Evolutionary conservation across 2,113 vertebrate genomes (phyloP).

Genomic region (Ochotona princeps): DNA sequence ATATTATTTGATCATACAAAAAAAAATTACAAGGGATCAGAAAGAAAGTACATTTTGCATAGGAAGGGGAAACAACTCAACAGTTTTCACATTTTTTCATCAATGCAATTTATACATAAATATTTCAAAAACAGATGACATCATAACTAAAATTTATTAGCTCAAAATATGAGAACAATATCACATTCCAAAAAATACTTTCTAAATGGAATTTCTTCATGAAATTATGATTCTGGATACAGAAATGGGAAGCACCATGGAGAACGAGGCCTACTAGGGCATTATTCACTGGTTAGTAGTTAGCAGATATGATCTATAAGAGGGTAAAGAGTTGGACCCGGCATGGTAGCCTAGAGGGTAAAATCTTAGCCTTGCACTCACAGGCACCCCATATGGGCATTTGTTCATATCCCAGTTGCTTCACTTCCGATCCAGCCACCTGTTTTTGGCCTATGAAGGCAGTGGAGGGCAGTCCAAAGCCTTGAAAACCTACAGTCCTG

Average conservation of each 20-base stretch:
- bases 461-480: too few relatives aligned
- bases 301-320: not conserved
- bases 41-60: not conserved
- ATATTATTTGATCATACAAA: too few relatives aligned
- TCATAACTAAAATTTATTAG: not conserved
- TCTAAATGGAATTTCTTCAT: not conserved
- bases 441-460: too few relatives aligned
- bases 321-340: not conserved
- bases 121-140: not conserved
- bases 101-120: too few relatives aligned
- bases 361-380: too few relatives aligned
- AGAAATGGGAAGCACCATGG: not conserved
- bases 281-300: not conserved
- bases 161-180: not conserved
- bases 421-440: too few relatives aligned
- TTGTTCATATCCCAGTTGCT: too few relatives aligned
- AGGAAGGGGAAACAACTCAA: not conserved
- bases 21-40: not conserved
- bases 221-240: not conserved
- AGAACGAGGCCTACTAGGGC: not conserved
- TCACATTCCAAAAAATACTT: not conserved
- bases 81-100: not conserved
- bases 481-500: too few relatives aligned
- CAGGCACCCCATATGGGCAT: too few relatives aligned
- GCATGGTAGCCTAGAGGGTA: too few relatives aligned